A percentile compares a stretch with the other conserved stretches of the same genome.
These are phyloP conservation scores for Chaenodraco wilsoni DNA, from an alignment of 2,797 vertebrate species.

Conservation along the genomic window DNA sequence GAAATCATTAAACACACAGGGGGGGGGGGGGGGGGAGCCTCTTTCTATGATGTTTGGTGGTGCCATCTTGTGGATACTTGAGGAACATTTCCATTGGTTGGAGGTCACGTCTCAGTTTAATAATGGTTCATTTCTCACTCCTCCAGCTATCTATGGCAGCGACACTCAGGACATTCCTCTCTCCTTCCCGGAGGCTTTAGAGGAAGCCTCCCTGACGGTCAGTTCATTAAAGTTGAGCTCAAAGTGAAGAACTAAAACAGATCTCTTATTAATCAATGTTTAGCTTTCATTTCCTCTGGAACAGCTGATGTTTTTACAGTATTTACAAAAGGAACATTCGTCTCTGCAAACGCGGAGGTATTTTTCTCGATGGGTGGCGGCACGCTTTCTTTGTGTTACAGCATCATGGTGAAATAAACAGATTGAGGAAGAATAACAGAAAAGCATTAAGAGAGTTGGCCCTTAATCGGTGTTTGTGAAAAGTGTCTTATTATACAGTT, in stretches of 20 bases:
- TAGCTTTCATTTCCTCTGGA: constrained; percentile 72
- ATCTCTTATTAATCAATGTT: constrained; percentile 46
- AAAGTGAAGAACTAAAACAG: constrained; percentile 27
- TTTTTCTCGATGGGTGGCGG: constrained; percentile 14
- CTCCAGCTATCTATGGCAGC: no score
- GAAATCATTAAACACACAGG: not conserved
- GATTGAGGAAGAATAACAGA: constrained; percentile 20
- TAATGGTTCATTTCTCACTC: constrained; percentile 23
- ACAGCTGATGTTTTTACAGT: constrained; percentile 56
- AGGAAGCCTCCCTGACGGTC: constrained; percentile 30
- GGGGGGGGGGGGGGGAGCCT: no score
- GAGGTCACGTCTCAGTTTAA: not conserved
- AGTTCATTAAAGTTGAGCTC: constrained; percentile 55
- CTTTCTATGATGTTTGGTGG: constrained; percentile 1
- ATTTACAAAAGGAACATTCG: constrained; percentile 54
- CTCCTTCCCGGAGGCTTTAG: constrained; percentile 25
- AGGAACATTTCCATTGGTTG: constrained; percentile 4
- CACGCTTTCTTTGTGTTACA: not conserved
- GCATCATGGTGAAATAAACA: constrained; percentile 17
- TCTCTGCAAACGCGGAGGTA: constrained; percentile 1
- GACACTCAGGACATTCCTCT: constrained; percentile 57
- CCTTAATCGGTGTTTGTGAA: constrained; percentile 10
- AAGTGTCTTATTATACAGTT: not conserved
- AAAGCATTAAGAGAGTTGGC: constrained; percentile 13
- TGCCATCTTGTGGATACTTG: constrained; percentile 58